Base-by-base conservation (phyloP, 2,888 invertebrate species). In the Acronicta leporina region DNA sequence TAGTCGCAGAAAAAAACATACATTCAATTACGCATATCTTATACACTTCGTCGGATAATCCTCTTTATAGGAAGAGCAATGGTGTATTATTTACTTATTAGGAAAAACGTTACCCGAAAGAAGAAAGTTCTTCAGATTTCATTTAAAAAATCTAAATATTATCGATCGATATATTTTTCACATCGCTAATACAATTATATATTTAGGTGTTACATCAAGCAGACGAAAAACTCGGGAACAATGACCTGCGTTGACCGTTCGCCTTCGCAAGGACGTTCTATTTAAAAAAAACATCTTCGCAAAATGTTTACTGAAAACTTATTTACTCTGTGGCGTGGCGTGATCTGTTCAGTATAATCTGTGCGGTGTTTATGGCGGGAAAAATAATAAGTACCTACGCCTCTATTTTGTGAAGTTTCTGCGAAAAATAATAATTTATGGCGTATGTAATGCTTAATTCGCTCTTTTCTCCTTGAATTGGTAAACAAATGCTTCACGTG, bases 251-350 rank as follows among this genome's bases (percentile, higher is more conserved):
- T 50, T 70, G 82, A 78, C 79, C 84, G 79, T 44, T 43, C 77
- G 75, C 59, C 58, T 69, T 56, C 56, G 69, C 88, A 88, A 88
- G 88, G 88, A 83, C 88, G 87, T 80, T 84, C 87, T 83, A 85
- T 83, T 87, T 79, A 61, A 65, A 79, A 82, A 77, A 78, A 60
- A 56, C 50, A 56, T 50, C 47, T 38, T 40, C 45, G 70, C 55
- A 77, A 76, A 71, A 64, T 60, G 51, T 69, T 66, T 57, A 61
- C 53, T 52, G 56, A 20, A 53, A 61, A 54, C 43, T 27, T 54
- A 46, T 33, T 63, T 38, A 38, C 43, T 30, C 38, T 38, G n/a
- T 38, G 38, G 38, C n/a, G n/a, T 50, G 30, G 30, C 51, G 45
- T 42, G 47, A 47, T 45, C 11, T 30, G 40, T 6, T 68, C 20